These are phyloP conservation scores for Calliphora vomitoria DNA, from an alignment of 2,888 invertebrate genomes.

Conservation along the genomic window DNA sequence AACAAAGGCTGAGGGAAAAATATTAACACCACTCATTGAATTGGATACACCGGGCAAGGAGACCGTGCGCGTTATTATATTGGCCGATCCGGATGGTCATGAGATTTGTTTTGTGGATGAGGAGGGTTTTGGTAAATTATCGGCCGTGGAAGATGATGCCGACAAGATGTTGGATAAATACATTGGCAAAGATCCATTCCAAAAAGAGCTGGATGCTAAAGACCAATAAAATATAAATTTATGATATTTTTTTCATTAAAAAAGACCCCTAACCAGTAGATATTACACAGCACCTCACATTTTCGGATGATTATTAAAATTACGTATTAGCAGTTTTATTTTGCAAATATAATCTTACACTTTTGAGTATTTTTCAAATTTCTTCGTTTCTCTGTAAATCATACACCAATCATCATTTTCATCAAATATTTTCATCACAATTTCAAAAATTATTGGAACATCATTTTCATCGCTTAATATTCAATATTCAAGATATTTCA, in stretches of 20 bases:
- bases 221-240: slow-evolving; percentile 32
- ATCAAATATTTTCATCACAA: neutral
- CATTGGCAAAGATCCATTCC: slow-evolving; percentile 86
- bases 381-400: neutral
- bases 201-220: slow-evolving; percentile 77
- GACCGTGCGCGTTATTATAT: slow-evolving; percentile 96
- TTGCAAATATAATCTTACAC: neutral
- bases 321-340: neutral
- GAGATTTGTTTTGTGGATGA: slow-evolving; percentile 99
- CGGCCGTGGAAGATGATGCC: slow-evolving; percentile 93
- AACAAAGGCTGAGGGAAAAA: slow-evolving; percentile 88
- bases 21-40: slow-evolving; percentile 95
- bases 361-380: neutral
- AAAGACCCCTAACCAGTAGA: slow-evolving; percentile 1
- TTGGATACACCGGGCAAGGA: slow-evolving; percentile 99
- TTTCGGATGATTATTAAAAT: slow-evolving; percentile 1
- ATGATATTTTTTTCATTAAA: neutral
- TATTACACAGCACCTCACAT: neutral
- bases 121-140: slow-evolving; percentile 95
- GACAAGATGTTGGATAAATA: slow-evolving; percentile 91
- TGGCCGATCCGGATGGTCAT: slow-evolving; percentile 98
- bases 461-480: neutral
- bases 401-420: neutral
- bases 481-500: neutral
- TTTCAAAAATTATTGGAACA: neutral